Evolutionary conservation across 2,113 vertebrate species (phyloP).

Genomic region (Psammodynastes pulverulentus): DNA sequence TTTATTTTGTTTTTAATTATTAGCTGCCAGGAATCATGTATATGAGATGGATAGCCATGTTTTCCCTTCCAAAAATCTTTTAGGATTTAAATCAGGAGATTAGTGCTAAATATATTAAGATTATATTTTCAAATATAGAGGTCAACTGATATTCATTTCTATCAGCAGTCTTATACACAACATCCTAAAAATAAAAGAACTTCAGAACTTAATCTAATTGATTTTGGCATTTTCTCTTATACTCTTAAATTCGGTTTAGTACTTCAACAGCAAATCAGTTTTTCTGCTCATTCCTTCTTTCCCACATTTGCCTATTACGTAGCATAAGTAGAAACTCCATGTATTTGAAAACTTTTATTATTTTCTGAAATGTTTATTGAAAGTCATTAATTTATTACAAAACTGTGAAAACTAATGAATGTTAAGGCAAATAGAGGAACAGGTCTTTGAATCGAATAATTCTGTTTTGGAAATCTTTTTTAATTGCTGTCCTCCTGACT

Average conservation of each 20-base stretch:
- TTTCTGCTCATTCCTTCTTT: neutral
- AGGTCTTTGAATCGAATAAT: accelerated
- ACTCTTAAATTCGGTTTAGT: neutral
- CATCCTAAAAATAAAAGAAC: neutral
- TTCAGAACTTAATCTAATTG: neutral
- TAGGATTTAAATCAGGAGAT: neutral
- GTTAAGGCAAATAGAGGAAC: neutral
- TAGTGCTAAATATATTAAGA: too few relatives aligned
- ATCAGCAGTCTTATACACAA: neutral
- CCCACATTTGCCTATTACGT: neutral
- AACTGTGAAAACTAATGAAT: neutral
- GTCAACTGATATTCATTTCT: neutral
- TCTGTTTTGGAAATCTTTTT: slow-evolving; percentile 19
- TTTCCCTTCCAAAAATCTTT: neutral
- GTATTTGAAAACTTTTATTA: neutral
- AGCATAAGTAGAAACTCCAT: neutral
- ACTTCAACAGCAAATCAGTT: neutral
- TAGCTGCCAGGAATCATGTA: neutral
- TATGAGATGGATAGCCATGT: neutral
- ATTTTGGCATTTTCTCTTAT: neutral
- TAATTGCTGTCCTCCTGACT: slow-evolving; percentile 27
- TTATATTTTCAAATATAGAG: neutral
- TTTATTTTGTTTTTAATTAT: neutral
- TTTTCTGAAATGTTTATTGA: neutral
- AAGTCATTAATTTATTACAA: neutral